phyloP scores from a whole-genome alignment of 2,888 invertebrate genomes.

The Sarcophaga rosellei region DNA sequence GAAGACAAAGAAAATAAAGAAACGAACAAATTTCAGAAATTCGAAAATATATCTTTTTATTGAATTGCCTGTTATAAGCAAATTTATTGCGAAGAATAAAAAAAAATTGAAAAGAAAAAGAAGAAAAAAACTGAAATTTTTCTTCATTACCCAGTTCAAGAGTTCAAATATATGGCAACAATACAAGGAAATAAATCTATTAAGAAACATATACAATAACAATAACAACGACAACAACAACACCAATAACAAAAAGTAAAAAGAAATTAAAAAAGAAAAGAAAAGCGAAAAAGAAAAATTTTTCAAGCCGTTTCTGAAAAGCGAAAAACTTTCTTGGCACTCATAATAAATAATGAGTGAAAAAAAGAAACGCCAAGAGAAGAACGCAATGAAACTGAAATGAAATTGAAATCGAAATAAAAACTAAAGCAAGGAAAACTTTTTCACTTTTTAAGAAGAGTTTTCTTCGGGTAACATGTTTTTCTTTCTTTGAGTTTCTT shows the following conservation, averaged over 20 bases:
- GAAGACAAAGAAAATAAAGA: conserved; percentile 7
- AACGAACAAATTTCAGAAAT: background rate
- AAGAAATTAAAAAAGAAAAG: conserved; percentile 1
- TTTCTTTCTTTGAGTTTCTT: background rate
- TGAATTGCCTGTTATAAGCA: conserved; percentile 39
- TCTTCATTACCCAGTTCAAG: background rate
- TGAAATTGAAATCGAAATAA: background rate
- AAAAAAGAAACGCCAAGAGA: background rate
- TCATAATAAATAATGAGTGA: conserved; percentile 47
- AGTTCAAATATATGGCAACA: background rate
- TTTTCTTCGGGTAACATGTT: background rate
- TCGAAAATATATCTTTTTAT: conserved; percentile 1
- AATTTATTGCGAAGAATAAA: conserved; percentile 22
- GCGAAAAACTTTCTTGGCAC: conserved; percentile 43
- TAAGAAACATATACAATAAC: background rate
- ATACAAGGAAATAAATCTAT: conserved; percentile 38
- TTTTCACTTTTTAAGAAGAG: conserved; percentile 9
- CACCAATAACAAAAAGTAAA: background rate
- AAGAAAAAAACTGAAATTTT: too few species aligned
- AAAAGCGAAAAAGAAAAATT: background rate
- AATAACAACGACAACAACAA: background rate
- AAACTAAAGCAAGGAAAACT: background rate
- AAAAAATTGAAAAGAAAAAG: background rate
- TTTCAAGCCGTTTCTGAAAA: background rate
- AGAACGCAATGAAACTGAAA: conserved; percentile 13